Base-by-base conservation (phyloP, 2,888 invertebrate genomes). In the Leptinotarsa peninsularis region DNA sequence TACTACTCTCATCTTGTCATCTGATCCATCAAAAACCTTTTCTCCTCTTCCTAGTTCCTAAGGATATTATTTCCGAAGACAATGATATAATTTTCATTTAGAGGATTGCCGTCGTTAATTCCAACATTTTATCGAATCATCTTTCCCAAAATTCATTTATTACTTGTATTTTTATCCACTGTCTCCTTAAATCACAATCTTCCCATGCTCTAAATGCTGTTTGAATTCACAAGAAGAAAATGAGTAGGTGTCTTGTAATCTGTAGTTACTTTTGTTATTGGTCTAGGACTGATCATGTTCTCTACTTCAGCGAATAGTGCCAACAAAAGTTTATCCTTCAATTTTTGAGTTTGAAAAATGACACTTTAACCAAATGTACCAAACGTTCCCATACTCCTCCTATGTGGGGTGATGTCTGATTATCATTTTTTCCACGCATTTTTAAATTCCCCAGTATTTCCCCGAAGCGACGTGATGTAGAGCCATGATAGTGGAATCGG, bases 61-160 rank as follows among this genome's bases (percentile, higher is more conserved):
- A 27, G 27, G 27, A n/a, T 60, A 60, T 60, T n/a, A 13, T 60
- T 27, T 14, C 4, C n/a, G 13, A 60, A 4, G 15, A 60, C 17
- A 17, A 27, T 4, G 13, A 17, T 0, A 60, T 60, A 27, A 60
- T 60, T 27, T 27, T 60, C 14, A 14, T 27, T 23, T 0, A 60
- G 14, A 4, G 27, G 60, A 14, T 23, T 60, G 10, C 60, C 60
- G 27, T 60, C 27, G 60, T 60, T 27, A 15, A 13, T 14, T 13
- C 27, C 27, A 60, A 60, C 27, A 3, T 60, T 60, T 60, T 27
- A 23, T 60, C 60, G 13, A 17, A 27, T 60, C 60, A 60, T 27
- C 60, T 60, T 17, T 27, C 27, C 60, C 60, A 60, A 60, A 23
- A 60, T 17, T 60, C 60, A 60, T 60, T 60, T 27, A 1, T 60